phyloP scores from a whole-genome alignment of 2,888 invertebrate genomes.

The Leptothorax acervorum region DNA sequence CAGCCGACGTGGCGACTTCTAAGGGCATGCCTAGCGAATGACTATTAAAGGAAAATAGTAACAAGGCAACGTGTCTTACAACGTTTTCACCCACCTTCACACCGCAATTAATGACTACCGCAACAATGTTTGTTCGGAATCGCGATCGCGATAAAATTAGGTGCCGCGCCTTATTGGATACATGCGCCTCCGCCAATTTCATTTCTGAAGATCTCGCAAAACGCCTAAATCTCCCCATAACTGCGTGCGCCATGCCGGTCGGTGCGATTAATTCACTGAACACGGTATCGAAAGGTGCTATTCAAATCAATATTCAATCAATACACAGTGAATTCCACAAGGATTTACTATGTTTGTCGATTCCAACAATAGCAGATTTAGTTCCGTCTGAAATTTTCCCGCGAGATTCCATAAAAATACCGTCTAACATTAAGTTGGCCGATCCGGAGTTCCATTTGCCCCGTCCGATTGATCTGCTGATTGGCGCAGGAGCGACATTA shows the following conservation, averaged over 20 bases:
- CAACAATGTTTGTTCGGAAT: not conserved
- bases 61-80: not conserved
- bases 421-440: slow-evolving; percentile 58
- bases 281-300: slow-evolving; percentile 21
- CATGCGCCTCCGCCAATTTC: not conserved
- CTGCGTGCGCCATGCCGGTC: slow-evolving; percentile 31
- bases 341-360: slow-evolving; percentile 42
- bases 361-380: slow-evolving; percentile 41
- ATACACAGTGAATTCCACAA: slow-evolving; percentile 14
- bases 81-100: not conserved
- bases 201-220: not conserved
- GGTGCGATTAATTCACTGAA: slow-evolving; percentile 48
- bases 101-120: not conserved
- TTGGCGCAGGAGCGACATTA: slow-evolving; percentile 62
- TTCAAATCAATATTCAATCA: slow-evolving; percentile 47
- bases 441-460: slow-evolving; percentile 68
- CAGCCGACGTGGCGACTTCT: too few species aligned
- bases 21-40: not conserved
- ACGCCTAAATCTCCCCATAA: slow-evolving; percentile 3
- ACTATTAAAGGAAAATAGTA: not conserved
- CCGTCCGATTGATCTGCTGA: slow-evolving; percentile 56
- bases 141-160: not conserved
- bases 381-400: slow-evolving; percentile 56
- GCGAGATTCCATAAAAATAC: slow-evolving; percentile 48
- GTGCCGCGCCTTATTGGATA: not conserved